Evolutionary conservation across 2,797 vertebrate species (phyloP), one percentile per base, ranked within the genome.

Genomic region (Rhinophrynus dorsalis): DNA sequence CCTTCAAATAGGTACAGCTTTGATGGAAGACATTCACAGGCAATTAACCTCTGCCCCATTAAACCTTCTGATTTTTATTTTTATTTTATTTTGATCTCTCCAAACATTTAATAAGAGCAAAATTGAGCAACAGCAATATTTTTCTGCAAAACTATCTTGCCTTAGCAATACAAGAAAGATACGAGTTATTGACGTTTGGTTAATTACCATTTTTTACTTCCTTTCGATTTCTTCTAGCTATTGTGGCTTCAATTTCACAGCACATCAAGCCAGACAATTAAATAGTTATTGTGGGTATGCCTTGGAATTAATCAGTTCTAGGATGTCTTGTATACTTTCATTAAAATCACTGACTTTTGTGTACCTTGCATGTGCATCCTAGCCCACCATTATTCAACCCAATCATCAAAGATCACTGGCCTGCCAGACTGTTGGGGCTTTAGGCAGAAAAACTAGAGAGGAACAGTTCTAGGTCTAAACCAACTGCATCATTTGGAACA

Each of bases 231-330:
- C 40, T 37, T 60, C 6, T 17, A 7, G 11, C n/a, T 15, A 42
- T 23, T 21, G 26, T 32, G 44, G 37, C 18, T 61, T 60, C 21
- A 35, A 61, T 69, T 69, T 62, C 67, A 69, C 58, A 69, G 24
- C 57, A 61, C 48, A 44, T 45, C 9, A 18, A 42, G n/a, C 44
- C 29, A 44, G 37, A 20, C 26, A 17, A 37, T 61, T 27, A 13
- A 35, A 20, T 23, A 6, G 11, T 42, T 59, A 59, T 51, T 51
- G n/a, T n/a, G n/a, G n/a, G n/a, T n/a, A n/a, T n/a, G n/a, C n/a
- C n/a, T n/a, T n/a, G n/a, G n/a, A n/a, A n/a, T n/a, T n/a, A n/a
- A n/a, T n/a, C n/a, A n/a, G n/a, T n/a, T n/a, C n/a, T n/a, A n/a
- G n/a, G n/a, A n/a, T n/a, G n/a, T n/a, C n/a, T n/a, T n/a, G n/a